A percentile compares a stretch with the other conserved stretches of the same genome.
phyloP scores from a whole-genome alignment of 2,797 vertebrate species.

The Anguilla obscura region DNA sequence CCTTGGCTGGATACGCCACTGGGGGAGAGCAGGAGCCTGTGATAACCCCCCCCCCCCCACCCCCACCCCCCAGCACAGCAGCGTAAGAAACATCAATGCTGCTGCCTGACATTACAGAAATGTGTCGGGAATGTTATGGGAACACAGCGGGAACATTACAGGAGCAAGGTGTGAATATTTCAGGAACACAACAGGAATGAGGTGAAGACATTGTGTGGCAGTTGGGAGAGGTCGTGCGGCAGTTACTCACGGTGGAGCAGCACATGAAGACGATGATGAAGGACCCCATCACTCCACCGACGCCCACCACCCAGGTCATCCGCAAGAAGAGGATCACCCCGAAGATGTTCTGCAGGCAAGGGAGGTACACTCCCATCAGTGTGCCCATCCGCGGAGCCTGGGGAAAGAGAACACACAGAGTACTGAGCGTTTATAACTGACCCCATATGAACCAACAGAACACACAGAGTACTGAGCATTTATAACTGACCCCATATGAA shows the following conservation, averaged over 20 bases:
- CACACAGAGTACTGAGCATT: no score
- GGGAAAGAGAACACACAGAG: conserved; percentile 37
- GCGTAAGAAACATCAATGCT: not conserved
- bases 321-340: conserved; percentile 97
- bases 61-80: not conserved
- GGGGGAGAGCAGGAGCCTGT: not conserved
- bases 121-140: no score
- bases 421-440: not conserved
- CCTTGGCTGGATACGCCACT: not conserved
- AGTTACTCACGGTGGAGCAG: conserved; percentile 89
- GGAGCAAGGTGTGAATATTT: no score
- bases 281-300: conserved; percentile 89
- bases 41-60: not conserved
- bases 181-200: no score
- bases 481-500: no score
- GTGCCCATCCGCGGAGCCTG: conserved; percentile 96
- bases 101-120: not conserved
- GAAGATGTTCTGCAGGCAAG: conserved; percentile 97
- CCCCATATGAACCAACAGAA: no score
- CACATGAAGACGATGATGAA: conserved; percentile 97
- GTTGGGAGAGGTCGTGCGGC: not conserved
- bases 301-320: conserved; percentile 97
- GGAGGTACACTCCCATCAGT: conserved; percentile 97
- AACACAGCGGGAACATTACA: no score
- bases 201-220: not conserved